phyloP scores from a whole-genome alignment of 2,113 vertebrate species.

The Cyphomyrus plagiostoma region DNA sequence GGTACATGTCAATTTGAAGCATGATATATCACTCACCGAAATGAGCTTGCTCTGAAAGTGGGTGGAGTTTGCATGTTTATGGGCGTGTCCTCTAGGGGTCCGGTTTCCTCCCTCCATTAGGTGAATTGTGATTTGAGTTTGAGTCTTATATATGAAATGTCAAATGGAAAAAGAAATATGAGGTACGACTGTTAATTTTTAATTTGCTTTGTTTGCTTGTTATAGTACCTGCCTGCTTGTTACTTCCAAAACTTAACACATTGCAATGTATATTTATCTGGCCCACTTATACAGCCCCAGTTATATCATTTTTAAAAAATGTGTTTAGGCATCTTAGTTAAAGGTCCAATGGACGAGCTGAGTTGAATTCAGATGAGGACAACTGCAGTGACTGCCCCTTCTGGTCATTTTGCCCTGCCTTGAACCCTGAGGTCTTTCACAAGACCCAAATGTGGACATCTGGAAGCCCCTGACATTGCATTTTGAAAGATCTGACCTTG shows the following conservation, averaged over 20 bases:
- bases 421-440: not conserved
- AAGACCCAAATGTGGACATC: not conserved
- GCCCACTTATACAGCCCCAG: not conserved
- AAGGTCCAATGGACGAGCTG: not conserved
- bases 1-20: not conserved
- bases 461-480: not conserved
- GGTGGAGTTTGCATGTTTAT: not conserved
- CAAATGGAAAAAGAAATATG: not conserved
- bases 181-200: not conserved
- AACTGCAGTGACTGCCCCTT: not conserved
- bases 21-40: not conserved
- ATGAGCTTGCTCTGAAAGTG: not conserved
- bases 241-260: not conserved
- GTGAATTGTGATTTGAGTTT: not conserved
- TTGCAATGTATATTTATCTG: conserved; percentile 1
- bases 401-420: not conserved
- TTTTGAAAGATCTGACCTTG: not conserved
- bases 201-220: not conserved
- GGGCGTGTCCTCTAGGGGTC: not conserved
- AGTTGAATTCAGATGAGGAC: not conserved
- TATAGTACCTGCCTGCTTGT: not conserved
- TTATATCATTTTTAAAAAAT: not conserved
- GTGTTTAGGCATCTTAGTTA: not conserved
- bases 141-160: not conserved
- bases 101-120: not conserved